phyloP scores from a whole-genome alignment of 2,888 invertebrate species.

The Limenitis arthemis region DNA sequence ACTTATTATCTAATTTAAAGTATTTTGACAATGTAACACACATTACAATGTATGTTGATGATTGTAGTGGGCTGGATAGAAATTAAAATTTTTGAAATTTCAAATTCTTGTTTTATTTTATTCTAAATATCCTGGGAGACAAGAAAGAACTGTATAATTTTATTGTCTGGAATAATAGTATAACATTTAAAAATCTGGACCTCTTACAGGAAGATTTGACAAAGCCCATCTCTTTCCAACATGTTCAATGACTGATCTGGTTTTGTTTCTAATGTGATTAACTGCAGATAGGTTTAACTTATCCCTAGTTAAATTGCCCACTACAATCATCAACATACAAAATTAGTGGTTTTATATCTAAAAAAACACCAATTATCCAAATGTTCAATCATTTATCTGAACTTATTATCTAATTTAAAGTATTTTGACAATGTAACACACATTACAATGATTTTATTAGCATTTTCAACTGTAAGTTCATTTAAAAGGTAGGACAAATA shows the following conservation, averaged over 20 bases:
- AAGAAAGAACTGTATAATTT: not conserved
- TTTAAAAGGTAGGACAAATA: too few species aligned
- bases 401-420: too few species aligned
- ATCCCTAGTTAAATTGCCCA: conserved; percentile 28
- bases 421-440: too few species aligned
- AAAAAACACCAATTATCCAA: conserved; percentile 32
- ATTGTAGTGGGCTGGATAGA: conserved; percentile 47
- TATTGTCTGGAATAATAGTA: not conserved
- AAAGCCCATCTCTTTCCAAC: conserved; percentile 46
- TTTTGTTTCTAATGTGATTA: conserved; percentile 1
- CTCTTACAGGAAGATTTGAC: conserved; percentile 36
- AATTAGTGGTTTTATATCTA: conserved; percentile 44
- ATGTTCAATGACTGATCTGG: conserved; percentile 1
- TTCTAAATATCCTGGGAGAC: not conserved
- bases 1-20: too few species aligned
- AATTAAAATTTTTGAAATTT: conserved; percentile 45
- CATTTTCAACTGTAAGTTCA: too few species aligned
- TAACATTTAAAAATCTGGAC: conserved; percentile 49
- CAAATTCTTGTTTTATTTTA: conserved; percentile 28
- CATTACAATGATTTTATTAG: too few species aligned
- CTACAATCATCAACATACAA: conserved; percentile 46
- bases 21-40: too few species aligned
- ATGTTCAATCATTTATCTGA: too few species aligned
- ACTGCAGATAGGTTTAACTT: not conserved
- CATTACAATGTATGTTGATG: conserved; percentile 34